phyloP scores from a whole-genome alignment of 2,888 invertebrate species.

The Augochlorella aurata region DNA sequence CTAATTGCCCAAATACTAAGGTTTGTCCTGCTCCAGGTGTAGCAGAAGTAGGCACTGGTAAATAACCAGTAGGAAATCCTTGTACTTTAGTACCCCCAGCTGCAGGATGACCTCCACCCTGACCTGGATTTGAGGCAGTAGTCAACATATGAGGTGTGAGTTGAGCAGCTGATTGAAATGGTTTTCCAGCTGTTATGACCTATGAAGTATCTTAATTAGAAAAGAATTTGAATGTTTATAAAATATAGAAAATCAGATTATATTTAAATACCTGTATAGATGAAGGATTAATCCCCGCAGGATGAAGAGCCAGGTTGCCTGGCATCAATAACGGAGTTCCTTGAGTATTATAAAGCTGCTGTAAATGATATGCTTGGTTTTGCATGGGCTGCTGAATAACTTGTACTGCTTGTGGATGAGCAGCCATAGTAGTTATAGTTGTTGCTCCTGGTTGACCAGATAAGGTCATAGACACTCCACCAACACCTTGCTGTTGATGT shows the following conservation, averaged over 20 bases:
- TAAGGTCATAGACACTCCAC: slow-evolving; percentile 81
- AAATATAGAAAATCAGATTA: not conserved
- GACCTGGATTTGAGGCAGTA: slow-evolving; percentile 83
- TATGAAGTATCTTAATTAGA: slow-evolving; percentile 78
- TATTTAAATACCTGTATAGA: slow-evolving; percentile 85
- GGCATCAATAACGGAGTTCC: slow-evolving; percentile 91
- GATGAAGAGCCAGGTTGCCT: slow-evolving; percentile 89
- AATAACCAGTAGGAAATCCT: slow-evolving; percentile 88
- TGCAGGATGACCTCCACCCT: slow-evolving; percentile 78
- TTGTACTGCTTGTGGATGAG: slow-evolving; percentile 89
- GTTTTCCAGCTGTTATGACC: slow-evolving; percentile 92
- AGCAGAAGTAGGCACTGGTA: slow-evolving; percentile 90
- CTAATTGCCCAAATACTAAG: slow-evolving; percentile 88
- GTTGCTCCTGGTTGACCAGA: slow-evolving; percentile 83
- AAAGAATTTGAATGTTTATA: not conserved
- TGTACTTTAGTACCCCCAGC: slow-evolving; percentile 78
- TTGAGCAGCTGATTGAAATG: slow-evolving; percentile 90
- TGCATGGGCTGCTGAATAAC: slow-evolving; percentile 92
- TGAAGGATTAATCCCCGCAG: slow-evolving; percentile 89
- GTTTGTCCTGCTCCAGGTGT: slow-evolving; percentile 86
- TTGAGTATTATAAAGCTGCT: slow-evolving; percentile 91
- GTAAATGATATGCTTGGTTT: slow-evolving; percentile 88
- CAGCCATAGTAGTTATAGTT: slow-evolving; percentile 90
- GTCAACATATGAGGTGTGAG: slow-evolving; percentile 91
- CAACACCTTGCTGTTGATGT: slow-evolving; percentile 83